Evolutionary conservation across 2,113 vertebrate genomes (phyloP), one percentile per base, ranked within the genome.

Genomic region (Piaya cayana): DNA sequence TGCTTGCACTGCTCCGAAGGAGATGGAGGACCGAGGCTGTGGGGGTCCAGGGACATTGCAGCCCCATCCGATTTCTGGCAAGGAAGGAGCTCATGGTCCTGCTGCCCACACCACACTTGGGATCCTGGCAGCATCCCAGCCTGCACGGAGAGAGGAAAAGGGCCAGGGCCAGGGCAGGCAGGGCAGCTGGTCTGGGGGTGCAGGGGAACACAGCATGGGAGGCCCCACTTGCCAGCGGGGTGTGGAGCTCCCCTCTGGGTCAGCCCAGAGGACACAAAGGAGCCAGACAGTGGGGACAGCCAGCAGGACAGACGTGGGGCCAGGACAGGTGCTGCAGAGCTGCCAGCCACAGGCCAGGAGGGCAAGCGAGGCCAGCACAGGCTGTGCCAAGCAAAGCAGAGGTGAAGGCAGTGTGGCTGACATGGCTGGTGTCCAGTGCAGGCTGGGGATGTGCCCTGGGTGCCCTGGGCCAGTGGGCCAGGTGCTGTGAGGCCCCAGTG

Each of bases 1-100:
- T 3, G 2, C 53, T 26, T 5, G 22, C 0, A 2, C 56, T 74
- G 69, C 64, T 52, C 74, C 2, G 3, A 63, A 32, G 32, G 50
- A 32, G 27, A 47, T 0, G 0, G 0, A 0, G 65, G 21, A 55
- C 70, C 8, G 22, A 36, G 34, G 59, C 43, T 50, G 55, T 11
- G 26, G 22, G 58, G 23, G 21, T 21, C 23, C 74, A 8, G 30
- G 34, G 68, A 49, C 1, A 4, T 23, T 56, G n/a, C 47, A 43
- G n/a, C 50, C 39, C 1, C 2, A 49, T 34, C 26, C 39, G 0
- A 1, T 55, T 30, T 15, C 22, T 8, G 27, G 21, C 2, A 1
- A 13, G 47, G 34, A 29, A 47, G 60, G 37, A 37, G 60, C 39
- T n/a, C 34, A 16, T 0, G 3, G 69, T 49, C 47, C 39, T 23